These are phyloP conservation scores for Acronicta psi DNA, from an alignment of 2,888 invertebrate genomes.

Conservation along the genomic window DNA sequence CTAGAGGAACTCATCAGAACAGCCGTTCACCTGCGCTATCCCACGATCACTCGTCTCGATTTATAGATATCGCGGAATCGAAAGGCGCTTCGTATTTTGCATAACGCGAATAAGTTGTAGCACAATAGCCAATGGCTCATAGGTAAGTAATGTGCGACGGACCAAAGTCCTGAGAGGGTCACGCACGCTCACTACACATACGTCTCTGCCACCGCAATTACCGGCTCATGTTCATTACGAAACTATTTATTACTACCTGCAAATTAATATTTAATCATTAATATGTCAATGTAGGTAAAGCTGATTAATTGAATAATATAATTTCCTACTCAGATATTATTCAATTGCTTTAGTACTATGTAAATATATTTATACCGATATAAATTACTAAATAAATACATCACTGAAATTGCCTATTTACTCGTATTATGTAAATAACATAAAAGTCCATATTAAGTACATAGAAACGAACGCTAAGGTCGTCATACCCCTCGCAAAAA, in stretches of 20 bases:
- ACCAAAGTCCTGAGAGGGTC: conserved; percentile 57
- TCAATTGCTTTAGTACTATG: conserved; percentile 26
- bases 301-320: conserved; percentile 42
- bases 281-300: conserved; percentile 31
- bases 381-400: conserved; percentile 23
- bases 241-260: conserved; percentile 15
- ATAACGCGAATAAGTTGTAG: conserved; percentile 82
- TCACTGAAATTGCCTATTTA: conserved; percentile 20
- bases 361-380: conserved; percentile 15
- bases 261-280: conserved; percentile 37
- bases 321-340: conserved; percentile 32
- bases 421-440: conserved; percentile 48
- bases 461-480: conserved; percentile 31
- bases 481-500: conserved; percentile 31
- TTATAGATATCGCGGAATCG: conserved; percentile 85
- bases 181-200: conserved; percentile 36
- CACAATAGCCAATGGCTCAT: conserved; percentile 75
- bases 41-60: conserved; percentile 84
- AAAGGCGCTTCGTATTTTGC: conserved; percentile 86
- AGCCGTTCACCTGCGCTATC: conserved; percentile 83
- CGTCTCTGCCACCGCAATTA: conserved; percentile 11
- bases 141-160: conserved; percentile 61
- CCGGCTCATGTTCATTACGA: conserved; percentile 16
- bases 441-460: conserved; percentile 5
- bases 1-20: conserved; percentile 80